Conservation (phyloP, 2,888 invertebrate species). For the Coecobrya sp. region DNA sequence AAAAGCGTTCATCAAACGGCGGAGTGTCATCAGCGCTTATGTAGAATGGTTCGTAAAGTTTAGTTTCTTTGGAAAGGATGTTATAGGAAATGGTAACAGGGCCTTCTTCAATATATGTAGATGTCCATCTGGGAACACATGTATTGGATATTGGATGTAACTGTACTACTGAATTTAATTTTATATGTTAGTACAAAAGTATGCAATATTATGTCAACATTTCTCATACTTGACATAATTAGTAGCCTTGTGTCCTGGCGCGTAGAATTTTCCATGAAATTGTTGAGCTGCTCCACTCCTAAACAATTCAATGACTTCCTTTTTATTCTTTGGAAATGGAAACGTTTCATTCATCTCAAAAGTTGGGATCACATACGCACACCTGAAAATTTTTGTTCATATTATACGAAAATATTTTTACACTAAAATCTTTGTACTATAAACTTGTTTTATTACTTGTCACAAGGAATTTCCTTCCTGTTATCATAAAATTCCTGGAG, state of each 20-base stretch:
- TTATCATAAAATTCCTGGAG: constrained; percentile 78
- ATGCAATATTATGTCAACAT: neutral
- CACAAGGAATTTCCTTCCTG: constrained; percentile 12
- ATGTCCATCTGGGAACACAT: neutral
- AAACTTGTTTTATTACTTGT: constrained; percentile 62
- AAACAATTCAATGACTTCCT: constrained; percentile 92
- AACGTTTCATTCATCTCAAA: constrained; percentile 92
- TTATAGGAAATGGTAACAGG: neutral
- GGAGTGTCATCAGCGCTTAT: constrained; percentile 67
- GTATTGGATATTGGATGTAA: too few relatives aligned
- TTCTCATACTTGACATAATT: constrained; percentile 57
- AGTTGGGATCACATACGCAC: constrained; percentile 95
- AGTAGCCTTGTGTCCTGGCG: constrained; percentile 70
- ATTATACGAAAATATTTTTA: too few relatives aligned
- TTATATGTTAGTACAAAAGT: too few relatives aligned
- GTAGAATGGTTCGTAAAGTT: constrained; percentile 95
- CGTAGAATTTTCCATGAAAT: constrained; percentile 91
- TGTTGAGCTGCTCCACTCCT: constrained; percentile 94
- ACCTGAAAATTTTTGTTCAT: constrained; percentile 87
- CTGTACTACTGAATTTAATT: too few relatives aligned
- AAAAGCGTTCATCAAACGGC: constrained; percentile 70
- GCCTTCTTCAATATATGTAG: neutral
- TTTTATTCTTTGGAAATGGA: constrained; percentile 93
- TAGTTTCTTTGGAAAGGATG: neutral
- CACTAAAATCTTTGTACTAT: neutral